Evolutionary conservation across 2,888 invertebrate genomes (phyloP).

Genomic region (Phania funesta): DNA sequence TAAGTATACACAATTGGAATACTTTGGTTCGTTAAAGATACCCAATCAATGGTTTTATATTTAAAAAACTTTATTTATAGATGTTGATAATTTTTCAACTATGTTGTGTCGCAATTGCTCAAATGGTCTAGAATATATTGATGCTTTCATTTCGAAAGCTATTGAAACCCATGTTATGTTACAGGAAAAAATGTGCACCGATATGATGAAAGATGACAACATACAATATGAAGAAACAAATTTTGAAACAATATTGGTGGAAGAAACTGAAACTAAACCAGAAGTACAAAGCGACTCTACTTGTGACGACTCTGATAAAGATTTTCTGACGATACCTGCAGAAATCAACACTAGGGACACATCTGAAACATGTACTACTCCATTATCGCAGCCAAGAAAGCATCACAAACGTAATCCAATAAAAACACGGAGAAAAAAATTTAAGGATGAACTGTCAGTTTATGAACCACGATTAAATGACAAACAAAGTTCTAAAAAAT

Average conservation of each 20-base stretch:
- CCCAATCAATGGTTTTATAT: too few species aligned
- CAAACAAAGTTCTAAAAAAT: background rate
- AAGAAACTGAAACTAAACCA: background rate
- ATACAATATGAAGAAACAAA: background rate
- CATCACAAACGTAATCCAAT: background rate
- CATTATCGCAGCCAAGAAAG: background rate
- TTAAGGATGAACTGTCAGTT: background rate
- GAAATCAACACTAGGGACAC: background rate
- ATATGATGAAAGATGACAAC: background rate
- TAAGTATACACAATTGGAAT: conserved; percentile 40
- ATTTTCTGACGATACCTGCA: background rate
- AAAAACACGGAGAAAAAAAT: background rate
- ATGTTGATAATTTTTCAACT: conserved; percentile 3
- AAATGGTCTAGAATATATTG: conserved; percentile 2
- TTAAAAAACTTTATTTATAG: conserved; percentile 3
- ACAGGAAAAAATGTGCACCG: background rate
- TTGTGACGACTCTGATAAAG: background rate
- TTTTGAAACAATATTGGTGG: background rate
- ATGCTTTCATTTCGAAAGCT: conserved; percentile 36
- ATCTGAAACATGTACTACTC: background rate
- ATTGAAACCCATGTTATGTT: background rate
- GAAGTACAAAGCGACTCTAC: background rate
- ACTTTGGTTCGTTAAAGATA: background rate
- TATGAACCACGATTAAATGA: background rate
- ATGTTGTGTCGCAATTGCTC: conserved; percentile 36